These are phyloP conservation scores for Parasteatoda lunata DNA, from an alignment of 2,888 invertebrate genomes.

Conservation along the genomic window DNA sequence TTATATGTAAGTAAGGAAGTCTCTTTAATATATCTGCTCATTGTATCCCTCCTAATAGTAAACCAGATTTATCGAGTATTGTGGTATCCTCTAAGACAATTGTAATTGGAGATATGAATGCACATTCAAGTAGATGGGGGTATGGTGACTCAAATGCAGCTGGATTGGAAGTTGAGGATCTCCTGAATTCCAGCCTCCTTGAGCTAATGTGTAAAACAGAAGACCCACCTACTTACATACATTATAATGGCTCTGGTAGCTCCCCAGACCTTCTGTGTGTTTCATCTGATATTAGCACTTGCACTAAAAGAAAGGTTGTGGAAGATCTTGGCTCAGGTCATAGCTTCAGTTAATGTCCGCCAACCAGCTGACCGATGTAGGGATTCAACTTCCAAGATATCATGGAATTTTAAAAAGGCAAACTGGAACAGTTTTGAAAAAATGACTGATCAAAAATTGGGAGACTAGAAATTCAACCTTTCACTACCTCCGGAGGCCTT, in stretches of 20 bases:
- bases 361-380: background rate
- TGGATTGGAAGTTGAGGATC: background rate
- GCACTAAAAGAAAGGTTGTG: background rate
- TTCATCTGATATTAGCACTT: background rate
- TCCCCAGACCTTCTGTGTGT: background rate
- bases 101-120: background rate
- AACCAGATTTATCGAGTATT: background rate
- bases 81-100: background rate
- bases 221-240: background rate
- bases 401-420: background rate
- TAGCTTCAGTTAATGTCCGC: background rate
- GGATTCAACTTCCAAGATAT: background rate
- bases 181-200: background rate
- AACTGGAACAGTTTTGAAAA: background rate
- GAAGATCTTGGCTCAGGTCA: background rate
- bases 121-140: background rate
- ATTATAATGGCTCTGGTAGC: background rate
- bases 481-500: background rate
- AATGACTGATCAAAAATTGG: background rate
- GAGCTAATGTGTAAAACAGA: background rate
- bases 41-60: conserved; percentile 1
- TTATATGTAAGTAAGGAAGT: background rate
- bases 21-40: conserved; percentile 6
- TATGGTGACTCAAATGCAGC: background rate
- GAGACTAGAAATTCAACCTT: background rate